Evolutionary conservation across 2,797 vertebrate species (phyloP), one percentile per base, ranked within the genome.

Genomic region (Neopelma chrysocephalum): DNA sequence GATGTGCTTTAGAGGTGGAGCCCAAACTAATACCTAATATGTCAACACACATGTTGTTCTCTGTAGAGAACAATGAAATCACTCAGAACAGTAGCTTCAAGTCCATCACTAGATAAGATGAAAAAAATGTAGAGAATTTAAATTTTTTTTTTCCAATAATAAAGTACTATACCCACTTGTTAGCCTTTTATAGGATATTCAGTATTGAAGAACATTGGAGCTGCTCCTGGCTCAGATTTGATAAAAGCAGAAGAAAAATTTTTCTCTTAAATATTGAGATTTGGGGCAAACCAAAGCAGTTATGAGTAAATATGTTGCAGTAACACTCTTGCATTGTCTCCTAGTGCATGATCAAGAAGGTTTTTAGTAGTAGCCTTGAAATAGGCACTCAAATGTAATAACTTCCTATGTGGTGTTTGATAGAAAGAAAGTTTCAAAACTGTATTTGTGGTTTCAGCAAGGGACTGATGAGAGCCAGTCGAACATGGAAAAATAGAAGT

Each of bases 1-100:
- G 0, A 57, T 88, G 40, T 15, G 26, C 45, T 87, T 91, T 77
- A 15, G 50, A 90, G 95, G 95, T 56, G 94, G 90, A 96, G 87
- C 56, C 83, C 87, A 89, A 89, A 83, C 71, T 94, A 92, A 87
- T 60, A 85, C 76, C 51, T 94, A 1, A 0, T 6, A 1, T 72
- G 43, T 76, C 85, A 91, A 91, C 86, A 66, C 22, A 54, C 42
- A 54, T 72, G 47, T 66, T 91, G 21, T 58, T 50, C 11, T 75
- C 34, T 78, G 4, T 40, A 45, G 40, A 57, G 29, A 94, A 40
- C 22, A 87, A 40, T 50, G 36, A 87, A 73, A 50, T 81, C n/a
- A 60, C 54, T 71, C 38, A 42, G 32, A 87, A 51, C 16, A 47
- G 11, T 26, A 78, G 2, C 31, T 82, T 75, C n/a, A 54, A 75